phyloP scores from a whole-genome alignment of 37 sponge, comb jelly and placozoan species.

The Beroe forskalii region DNA sequence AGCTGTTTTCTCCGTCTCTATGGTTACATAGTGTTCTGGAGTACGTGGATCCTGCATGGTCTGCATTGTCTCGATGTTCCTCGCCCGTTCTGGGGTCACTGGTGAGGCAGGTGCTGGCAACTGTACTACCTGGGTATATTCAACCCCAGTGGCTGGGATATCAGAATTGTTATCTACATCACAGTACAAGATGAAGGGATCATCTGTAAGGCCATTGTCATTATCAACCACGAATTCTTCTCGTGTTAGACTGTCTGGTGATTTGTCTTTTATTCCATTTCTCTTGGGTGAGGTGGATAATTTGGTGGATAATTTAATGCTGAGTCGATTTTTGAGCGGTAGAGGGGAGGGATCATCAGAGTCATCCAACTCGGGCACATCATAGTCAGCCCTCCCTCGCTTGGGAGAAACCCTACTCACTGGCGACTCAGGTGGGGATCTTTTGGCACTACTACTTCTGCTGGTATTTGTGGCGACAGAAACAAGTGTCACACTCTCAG shows the following conservation, averaged over 20 bases:
- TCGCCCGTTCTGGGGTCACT: background rate
- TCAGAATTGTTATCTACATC: too few species aligned
- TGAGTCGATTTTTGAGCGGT: slow-evolving; percentile 6
- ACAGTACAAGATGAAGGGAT: too few species aligned
- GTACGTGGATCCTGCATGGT: background rate
- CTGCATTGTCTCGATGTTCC: background rate
- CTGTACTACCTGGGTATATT: too few species aligned
- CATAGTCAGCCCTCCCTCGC: background rate
- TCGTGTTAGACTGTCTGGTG: too few species aligned
- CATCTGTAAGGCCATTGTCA: too few species aligned
- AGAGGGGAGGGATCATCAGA: background rate
- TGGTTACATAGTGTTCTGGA: background rate
- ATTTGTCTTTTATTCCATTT: too few species aligned
- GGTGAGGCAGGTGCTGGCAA: too few species aligned
- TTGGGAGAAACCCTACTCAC: background rate
- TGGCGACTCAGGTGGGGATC: background rate
- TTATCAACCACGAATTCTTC: too few species aligned
- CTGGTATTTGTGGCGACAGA: background rate
- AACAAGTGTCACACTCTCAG: background rate
- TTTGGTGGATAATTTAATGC: background rate
- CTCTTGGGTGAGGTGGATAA: too few species aligned
- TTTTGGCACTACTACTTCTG: background rate
- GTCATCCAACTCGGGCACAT: background rate
- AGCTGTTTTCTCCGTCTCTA: background rate
- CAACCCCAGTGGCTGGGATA: background rate